Conservation (phyloP, 2,113 vertebrate genomes). For the Poeciliopsis occidentalis region DNA sequence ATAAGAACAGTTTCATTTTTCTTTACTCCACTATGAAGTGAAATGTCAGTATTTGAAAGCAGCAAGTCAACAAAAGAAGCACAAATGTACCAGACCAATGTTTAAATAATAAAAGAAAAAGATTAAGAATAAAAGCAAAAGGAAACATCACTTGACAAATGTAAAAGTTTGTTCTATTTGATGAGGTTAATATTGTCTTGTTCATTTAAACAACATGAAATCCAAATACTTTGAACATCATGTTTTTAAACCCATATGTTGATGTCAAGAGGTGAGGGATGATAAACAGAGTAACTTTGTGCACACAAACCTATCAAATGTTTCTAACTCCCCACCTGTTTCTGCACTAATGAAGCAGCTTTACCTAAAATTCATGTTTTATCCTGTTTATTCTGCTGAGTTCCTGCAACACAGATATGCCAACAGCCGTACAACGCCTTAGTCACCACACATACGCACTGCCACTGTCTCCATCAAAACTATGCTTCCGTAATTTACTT, state of each 20-base stretch:
- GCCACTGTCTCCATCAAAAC: slow-evolving; percentile 59
- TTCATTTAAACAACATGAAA: slow-evolving; percentile 1
- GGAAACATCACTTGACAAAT: not conserved
- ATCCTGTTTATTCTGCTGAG: slow-evolving; percentile 40
- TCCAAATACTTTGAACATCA: not conserved
- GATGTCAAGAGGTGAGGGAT: not conserved
- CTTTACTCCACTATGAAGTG: slow-evolving; percentile 24
- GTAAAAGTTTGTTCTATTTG: slow-evolving; percentile 2
- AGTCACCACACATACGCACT: slow-evolving; percentile 25
- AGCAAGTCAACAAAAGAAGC: slow-evolving; percentile 21
- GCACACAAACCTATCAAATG: not conserved
- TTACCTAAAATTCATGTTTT: not conserved
- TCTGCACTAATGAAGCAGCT: slow-evolving; percentile 7
- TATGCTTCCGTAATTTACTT: slow-evolving; percentile 64
- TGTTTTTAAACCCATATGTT: not conserved
- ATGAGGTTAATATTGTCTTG: not conserved
- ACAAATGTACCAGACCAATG: slow-evolving; percentile 14
- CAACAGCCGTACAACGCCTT: slow-evolving; percentile 28
- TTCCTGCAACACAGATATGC: slow-evolving; percentile 38
- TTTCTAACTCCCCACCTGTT: not conserved
- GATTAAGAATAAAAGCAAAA: not conserved
- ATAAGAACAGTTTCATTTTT: slow-evolving; percentile 10
- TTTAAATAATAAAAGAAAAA: not conserved
- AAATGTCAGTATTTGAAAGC: slow-evolving; percentile 25
- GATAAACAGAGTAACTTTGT: not conserved